These are phyloP conservation scores for Lasioglossum malachurum DNA, from an alignment of 2,888 invertebrate genomes.

Conservation along the genomic window DNA sequence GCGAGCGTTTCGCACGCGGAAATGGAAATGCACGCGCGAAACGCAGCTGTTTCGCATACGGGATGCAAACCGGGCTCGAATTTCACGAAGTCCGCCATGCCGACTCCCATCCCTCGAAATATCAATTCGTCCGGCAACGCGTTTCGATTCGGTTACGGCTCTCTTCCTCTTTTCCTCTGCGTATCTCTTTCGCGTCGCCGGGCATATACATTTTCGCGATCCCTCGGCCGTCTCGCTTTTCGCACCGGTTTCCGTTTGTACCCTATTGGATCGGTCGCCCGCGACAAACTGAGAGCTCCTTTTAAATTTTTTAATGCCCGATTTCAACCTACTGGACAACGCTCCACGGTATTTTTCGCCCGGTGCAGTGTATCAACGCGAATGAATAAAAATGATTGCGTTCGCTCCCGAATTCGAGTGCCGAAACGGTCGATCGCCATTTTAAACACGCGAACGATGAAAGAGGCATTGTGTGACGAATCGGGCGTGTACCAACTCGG, in stretches of 20 bases:
- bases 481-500: background rate
- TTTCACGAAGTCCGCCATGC: constrained; percentile 25
- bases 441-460: background rate
- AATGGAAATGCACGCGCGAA: constrained; percentile 57
- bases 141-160: constrained; percentile 34
- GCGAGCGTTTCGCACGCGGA: constrained; percentile 43
- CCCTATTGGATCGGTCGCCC: background rate
- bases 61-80: constrained; percentile 47
- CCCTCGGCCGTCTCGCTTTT: background rate
- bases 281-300: background rate
- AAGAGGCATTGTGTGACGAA: background rate
- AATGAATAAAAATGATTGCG: background rate
- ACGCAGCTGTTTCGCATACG: constrained; percentile 58
- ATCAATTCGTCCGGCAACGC: constrained; percentile 56
- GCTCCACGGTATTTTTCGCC: background rate
- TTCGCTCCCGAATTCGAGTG: background rate
- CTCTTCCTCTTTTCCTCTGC: background rate
- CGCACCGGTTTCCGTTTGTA: background rate
- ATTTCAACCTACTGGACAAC: background rate
- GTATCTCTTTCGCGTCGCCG: constrained; percentile 5
- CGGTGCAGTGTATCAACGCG: background rate
- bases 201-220: constrained; percentile 1
- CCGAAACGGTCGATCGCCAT: background rate
- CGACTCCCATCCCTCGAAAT: constrained; percentile 25
- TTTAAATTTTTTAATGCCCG: background rate